Percentiles rank a stretch among this genome's conserved stretches.
Evolutionary conservation across 1,140 invertebrate species (phyloP).

Genomic region (Drosophila ficusphila): DNA sequence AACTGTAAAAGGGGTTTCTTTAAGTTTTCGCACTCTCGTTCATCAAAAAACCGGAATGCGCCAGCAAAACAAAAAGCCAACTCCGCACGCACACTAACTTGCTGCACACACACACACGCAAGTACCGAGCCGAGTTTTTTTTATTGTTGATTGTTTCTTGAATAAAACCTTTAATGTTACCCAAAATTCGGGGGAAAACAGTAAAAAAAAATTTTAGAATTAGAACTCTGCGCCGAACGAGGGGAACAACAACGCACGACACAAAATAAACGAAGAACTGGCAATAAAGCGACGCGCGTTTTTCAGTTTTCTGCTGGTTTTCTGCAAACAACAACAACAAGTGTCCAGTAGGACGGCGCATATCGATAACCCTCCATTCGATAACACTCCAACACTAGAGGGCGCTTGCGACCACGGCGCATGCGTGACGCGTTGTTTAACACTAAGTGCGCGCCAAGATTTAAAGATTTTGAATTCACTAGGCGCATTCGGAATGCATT

Average conservation of each 20-base stretch:
- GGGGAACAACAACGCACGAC: conserved; percentile 23
- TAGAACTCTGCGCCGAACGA: conserved; percentile 11
- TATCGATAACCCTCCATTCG: conserved; percentile 13
- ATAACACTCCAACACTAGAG: not conserved
- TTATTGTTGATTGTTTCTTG: not conserved
- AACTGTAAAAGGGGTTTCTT: conserved; percentile 59
- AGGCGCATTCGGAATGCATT: no score
- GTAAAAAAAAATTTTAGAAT: conserved; percentile 28
- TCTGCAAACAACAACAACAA: conserved; percentile 52
- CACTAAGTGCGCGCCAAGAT: conserved; percentile 12
- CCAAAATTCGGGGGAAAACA: conserved; percentile 9
- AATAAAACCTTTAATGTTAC: conserved; percentile 29
- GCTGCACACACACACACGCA: conserved; percentile 21
- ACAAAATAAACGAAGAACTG: conserved; percentile 47
- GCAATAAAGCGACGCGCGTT: conserved; percentile 73
- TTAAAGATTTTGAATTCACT: not conserved
- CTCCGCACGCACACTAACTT: conserved; percentile 29
- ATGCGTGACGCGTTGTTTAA: conserved; percentile 51
- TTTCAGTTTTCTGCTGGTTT: conserved; percentile 49
- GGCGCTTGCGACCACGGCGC: conserved; percentile 18
- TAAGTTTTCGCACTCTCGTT: conserved; percentile 43
- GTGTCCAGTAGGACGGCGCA: conserved; percentile 19
- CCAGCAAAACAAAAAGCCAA: conserved; percentile 59
- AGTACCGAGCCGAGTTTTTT: conserved; percentile 24
- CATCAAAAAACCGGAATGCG: conserved; percentile 51